Percentiles rank a stretch among this genome's conserved stretches.
These are phyloP conservation scores for Rhynchopsitta pachyrhyncha DNA, from an alignment of 2,113 vertebrate genomes.

Conservation along the genomic window DNA sequence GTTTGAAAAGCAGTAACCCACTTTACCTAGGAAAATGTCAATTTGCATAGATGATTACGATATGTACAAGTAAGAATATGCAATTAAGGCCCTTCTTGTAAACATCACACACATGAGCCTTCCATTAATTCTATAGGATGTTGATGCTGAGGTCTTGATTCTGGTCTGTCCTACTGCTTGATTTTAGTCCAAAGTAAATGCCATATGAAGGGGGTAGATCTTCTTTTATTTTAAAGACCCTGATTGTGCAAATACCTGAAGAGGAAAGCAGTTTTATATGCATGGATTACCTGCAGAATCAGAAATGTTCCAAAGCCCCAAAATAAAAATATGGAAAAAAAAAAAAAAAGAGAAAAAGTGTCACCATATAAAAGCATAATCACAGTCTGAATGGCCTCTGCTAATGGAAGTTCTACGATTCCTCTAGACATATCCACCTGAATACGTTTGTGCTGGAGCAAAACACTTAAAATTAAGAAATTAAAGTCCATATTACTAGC, in stretches of 20 bases:
- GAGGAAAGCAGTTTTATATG: neutral
- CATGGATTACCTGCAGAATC: neutral
- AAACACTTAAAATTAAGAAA: neutral
- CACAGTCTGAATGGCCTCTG: neutral
- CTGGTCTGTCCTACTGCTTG: neutral
- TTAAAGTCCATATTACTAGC: neutral
- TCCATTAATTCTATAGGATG: neutral
- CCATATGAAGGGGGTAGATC: neutral
- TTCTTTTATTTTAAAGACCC: neutral
- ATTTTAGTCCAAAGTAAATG: neutral
- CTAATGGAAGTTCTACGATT: neutral
- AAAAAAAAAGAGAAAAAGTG: neutral
- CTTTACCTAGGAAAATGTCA: neutral
- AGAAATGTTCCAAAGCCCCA: neutral
- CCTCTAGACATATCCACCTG: neutral
- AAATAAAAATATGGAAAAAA: neutral
- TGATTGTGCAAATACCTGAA: neutral
- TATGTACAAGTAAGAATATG: slow-evolving; percentile 19
- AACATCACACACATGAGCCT: neutral
- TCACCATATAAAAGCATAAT: neutral
- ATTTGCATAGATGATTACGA: slow-evolving; percentile 38
- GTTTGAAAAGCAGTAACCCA: slow-evolving; percentile 31
- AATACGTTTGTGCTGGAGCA: neutral
- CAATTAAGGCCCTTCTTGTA: slow-evolving; percentile 17
- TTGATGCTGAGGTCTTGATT: neutral